Percentiles rank a stretch among this genome's conserved stretches.
Conservation (phyloP, 2,888 invertebrate species). For the Fabriciana adippe region DNA sequence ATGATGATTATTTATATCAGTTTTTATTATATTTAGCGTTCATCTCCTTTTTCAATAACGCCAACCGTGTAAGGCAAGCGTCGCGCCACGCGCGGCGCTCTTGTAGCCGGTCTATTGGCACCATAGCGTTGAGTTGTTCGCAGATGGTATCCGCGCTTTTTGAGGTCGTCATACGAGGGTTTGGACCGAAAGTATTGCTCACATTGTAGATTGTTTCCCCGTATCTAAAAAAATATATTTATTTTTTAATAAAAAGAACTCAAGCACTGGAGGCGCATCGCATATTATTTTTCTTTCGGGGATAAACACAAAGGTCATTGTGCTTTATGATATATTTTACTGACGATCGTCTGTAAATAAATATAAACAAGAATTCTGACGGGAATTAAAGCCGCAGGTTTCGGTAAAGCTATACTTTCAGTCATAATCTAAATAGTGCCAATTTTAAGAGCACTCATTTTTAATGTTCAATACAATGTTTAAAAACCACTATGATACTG, state of each 20-base stretch:
- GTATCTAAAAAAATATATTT: conserved; percentile 57
- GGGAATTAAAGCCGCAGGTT: too few species aligned
- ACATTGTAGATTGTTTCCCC: conserved; percentile 82
- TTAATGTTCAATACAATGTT: too few species aligned
- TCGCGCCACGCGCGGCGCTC: conserved; percentile 92
- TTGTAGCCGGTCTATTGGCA: conserved; percentile 88
- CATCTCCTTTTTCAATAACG: conserved; percentile 89
- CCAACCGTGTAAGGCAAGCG: conserved; percentile 89
- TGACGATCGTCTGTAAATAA: too few species aligned
- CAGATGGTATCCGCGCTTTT: conserved; percentile 85
- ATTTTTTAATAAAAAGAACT: too few species aligned
- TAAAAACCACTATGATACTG: too few species aligned
- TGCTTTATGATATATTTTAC: too few species aligned
- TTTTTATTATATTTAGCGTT: conserved; percentile 64
- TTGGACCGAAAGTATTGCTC: conserved; percentile 88
- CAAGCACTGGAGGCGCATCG: not conserved
- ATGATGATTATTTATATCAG: conserved; percentile 1
- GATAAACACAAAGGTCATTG: too few species aligned
- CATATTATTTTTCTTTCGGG: too few species aligned
- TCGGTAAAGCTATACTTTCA: too few species aligned
- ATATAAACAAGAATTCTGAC: too few species aligned
- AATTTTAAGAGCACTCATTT: too few species aligned
- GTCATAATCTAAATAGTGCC: too few species aligned
- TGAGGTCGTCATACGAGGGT: conserved; percentile 86
- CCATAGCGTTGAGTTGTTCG: conserved; percentile 87